Conservation (phyloP, 2,797 vertebrate genomes). For the Myioborus miniatus region DNA sequence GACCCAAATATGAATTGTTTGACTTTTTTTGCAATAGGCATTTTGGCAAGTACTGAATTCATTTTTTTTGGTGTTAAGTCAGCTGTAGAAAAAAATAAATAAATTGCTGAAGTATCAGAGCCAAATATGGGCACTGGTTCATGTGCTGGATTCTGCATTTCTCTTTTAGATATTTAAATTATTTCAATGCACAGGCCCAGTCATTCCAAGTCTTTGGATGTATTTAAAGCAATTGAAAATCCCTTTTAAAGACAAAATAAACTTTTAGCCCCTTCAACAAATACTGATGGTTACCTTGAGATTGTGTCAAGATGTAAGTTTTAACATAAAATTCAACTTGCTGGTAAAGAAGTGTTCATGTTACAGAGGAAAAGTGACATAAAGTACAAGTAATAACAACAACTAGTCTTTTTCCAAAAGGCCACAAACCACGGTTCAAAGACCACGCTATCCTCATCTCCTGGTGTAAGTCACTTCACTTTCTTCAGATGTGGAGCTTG, state of each 20-base stretch:
- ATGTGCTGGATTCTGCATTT: slow-evolving; percentile 44
- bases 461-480: neutral
- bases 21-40: slow-evolving; percentile 39
- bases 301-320: neutral
- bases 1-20: slow-evolving; percentile 59
- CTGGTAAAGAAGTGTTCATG: neutral
- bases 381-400: neutral
- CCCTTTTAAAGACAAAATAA: slow-evolving; percentile 5
- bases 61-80: slow-evolving; percentile 63
- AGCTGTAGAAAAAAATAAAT: slow-evolving; percentile 67
- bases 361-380: neutral
- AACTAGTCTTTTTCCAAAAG: neutral
- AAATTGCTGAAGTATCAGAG: slow-evolving; percentile 56
- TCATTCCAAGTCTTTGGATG: slow-evolving; percentile 35
- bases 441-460: neutral
- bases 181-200: slow-evolving; percentile 15
- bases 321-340: neutral
- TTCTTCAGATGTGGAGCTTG: neutral
- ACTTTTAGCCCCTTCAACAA: neutral
- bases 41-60: slow-evolving; percentile 61
- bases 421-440: neutral
- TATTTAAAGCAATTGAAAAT: slow-evolving; percentile 48
- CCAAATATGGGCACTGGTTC: slow-evolving; percentile 62
- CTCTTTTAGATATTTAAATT: slow-evolving; percentile 59
- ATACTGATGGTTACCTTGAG: neutral